Evolutionary conservation across 2,797 vertebrate genomes (phyloP).

Genomic region (Arrhamphus sclerolepis): DNA sequence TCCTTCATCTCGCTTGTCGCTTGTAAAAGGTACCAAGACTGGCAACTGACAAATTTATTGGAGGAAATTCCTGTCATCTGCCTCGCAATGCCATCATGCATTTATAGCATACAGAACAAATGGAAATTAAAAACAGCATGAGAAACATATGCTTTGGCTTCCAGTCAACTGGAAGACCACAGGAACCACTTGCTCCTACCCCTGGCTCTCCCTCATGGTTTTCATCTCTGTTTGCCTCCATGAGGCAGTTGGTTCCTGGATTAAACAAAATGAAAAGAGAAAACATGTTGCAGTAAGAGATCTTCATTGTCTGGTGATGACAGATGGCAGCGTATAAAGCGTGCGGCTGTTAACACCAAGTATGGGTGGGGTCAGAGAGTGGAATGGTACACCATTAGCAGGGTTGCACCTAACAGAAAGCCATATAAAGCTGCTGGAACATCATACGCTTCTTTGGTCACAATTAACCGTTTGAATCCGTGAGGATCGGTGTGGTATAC

Average conservation of each 20-base stretch:
- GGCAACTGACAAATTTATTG: background rate
- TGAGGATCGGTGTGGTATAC: slow-evolving; percentile 15
- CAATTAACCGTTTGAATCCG: slow-evolving; percentile 10
- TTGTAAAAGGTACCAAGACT: background rate
- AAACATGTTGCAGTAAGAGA: slow-evolving; percentile 22
- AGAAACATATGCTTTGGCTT: slow-evolving; percentile 54
- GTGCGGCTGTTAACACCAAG: slow-evolving; percentile 55
- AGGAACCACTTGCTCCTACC: slow-evolving; percentile 29
- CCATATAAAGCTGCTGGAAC: slow-evolving; percentile 5
- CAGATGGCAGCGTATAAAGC: slow-evolving; percentile 49
- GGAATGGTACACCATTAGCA: slow-evolving; percentile 11
- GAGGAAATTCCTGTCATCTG: slow-evolving; percentile 1
- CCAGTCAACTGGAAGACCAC: slow-evolving; percentile 24
- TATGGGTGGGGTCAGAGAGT: slow-evolving; percentile 22
- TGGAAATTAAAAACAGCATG: slow-evolving; percentile 44
- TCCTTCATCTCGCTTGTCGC: background rate
- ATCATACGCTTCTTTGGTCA: slow-evolving; percentile 29
- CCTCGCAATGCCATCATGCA: slow-evolving; percentile 7
- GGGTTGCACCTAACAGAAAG: slow-evolving; percentile 28
- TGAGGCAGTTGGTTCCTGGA: slow-evolving; percentile 29
- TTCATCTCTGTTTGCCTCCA: slow-evolving; percentile 28
- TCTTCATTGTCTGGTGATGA: slow-evolving; percentile 62
- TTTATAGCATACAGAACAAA: slow-evolving; percentile 22
- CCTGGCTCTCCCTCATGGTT: slow-evolving; percentile 31
- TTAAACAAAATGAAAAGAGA: slow-evolving; percentile 36